These are phyloP conservation scores for Arvicanthis niloticus DNA, from an alignment of 2,113 vertebrate genomes.

Conservation along the genomic window DNA sequence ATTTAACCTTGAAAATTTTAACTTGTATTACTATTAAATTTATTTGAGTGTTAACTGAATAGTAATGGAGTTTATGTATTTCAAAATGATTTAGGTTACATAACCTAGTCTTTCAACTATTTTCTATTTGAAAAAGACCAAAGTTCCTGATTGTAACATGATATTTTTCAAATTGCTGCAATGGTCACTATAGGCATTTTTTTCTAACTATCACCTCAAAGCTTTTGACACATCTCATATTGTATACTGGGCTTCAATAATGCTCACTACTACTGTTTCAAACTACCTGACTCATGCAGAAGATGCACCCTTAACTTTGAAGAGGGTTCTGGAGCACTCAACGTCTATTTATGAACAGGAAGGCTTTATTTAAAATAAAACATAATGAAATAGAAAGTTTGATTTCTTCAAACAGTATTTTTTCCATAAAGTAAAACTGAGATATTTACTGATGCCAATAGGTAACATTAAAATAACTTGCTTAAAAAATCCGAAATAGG, in stretches of 20 bases:
- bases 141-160: background rate
- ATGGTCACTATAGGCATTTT: constrained; percentile 4
- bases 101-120: background rate
- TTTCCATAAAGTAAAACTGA: constrained; percentile 12
- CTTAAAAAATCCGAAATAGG: background rate
- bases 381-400: constrained; percentile 15
- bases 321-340: background rate
- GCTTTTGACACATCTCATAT: background rate
- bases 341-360: background rate
- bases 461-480: background rate
- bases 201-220: background rate
- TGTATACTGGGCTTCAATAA: background rate
- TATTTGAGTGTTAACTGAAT: background rate
- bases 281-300: background rate
- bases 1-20: background rate
- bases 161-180: background rate
- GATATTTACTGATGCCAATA: constrained; percentile 9
- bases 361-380: constrained; percentile 27
- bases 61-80: background rate
- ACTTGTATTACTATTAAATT: constrained; percentile 23
- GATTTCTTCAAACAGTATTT: background rate
- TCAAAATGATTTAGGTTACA: background rate
- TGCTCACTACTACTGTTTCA: background rate
- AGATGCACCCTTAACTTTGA: background rate
- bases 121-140: background rate